These are phyloP conservation scores for Scytalopus superciliaris DNA, from an alignment of 2,113 vertebrate species.

Conservation along the genomic window DNA sequence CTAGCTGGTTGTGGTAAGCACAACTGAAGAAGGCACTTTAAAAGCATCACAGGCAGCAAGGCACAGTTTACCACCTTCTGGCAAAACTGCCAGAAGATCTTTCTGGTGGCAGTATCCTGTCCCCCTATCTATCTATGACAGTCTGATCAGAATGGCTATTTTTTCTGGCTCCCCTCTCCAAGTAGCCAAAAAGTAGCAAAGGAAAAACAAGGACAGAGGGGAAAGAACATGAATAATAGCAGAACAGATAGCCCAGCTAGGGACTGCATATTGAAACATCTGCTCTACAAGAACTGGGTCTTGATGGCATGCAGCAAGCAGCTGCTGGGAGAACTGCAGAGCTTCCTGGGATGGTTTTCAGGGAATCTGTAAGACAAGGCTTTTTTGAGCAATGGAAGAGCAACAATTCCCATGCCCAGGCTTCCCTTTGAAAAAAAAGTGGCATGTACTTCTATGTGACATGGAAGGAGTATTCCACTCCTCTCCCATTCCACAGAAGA, in stretches of 20 bases:
- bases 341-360: neutral
- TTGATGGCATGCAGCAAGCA: neutral
- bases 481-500: neutral
- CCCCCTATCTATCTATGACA: neutral
- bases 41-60: neutral
- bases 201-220: neutral
- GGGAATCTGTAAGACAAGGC: neutral
- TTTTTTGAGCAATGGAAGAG: neutral
- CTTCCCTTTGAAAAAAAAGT: neutral
- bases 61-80: neutral
- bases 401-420: accelerated
- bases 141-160: neutral
- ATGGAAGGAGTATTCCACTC: neutral
- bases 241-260: neutral
- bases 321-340: neutral
- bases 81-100: neutral
- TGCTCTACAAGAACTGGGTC: neutral
- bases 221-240: neutral
- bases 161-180: neutral
- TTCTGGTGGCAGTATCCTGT: neutral
- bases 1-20: neutral
- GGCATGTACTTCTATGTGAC: neutral
- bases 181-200: neutral
- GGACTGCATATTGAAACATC: neutral
- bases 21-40: neutral